Evolutionary conservation across 2,888 invertebrate species (phyloP), one percentile per base, ranked within the genome.

Genomic region (Fragum whitleyi): DNA sequence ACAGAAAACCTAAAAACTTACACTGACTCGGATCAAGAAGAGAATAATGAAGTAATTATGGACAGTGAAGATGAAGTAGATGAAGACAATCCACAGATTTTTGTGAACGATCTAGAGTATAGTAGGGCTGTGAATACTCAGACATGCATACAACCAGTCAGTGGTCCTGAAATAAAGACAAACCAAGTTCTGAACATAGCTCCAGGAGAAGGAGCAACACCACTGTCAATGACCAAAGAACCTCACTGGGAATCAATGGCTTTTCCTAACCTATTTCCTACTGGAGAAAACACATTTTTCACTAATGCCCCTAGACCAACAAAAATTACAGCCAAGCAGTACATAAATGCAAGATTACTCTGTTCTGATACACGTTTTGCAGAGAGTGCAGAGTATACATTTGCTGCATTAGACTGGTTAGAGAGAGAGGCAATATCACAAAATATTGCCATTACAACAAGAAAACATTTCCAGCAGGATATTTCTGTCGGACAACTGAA

Each of bases 221-320:
- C 59, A 29, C 69, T 62, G 28, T 76, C 73, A 32, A 53, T 82
- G 23, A 79, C 79, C 29, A 29, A 61, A 39, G 53, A 81, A 42
- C 23, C 39, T 9, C 28, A 71, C 23, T 75, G 55, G 73, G n/a
- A n/a, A n/a, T n/a, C n/a, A n/a, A n/a, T n/a, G n/a, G n/a, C 78
- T 11, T 82, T 82, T 59, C 82, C 79, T 51, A 76, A 69, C 55
- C 53, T 82, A 39, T 82, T 75, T 36, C 79, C 82, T 9, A 28
- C 21, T 76, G 82, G 75, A 21, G 28, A 26, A 39, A 72, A 61
- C 32, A 75, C 79, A 55, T 82, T 79, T 72, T 71, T n/a, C n/a
- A n/a, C n/a, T n/a, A n/a, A 78, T 79, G 73, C 71, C 2, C 32
- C 71, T 9, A 77, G 67, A 47, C 6, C 23, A 39, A 26, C 23